Conservation (phyloP, 2,888 invertebrate species). For the Eumacrocentrus americanus region DNA sequence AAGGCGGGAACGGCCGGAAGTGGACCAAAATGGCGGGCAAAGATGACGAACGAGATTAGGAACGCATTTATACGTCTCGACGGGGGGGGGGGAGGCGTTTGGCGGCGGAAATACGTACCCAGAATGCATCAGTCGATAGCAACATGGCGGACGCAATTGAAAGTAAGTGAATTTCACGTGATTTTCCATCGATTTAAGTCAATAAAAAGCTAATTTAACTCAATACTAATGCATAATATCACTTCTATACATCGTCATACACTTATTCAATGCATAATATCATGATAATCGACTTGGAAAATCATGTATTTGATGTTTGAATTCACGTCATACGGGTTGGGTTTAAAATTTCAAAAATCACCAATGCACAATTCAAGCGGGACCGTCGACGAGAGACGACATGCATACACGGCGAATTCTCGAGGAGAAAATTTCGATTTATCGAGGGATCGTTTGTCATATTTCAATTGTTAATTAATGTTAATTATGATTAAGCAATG, state of each 20-base stretch:
- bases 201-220: conserved; percentile 28
- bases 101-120: conserved; percentile 49
- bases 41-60: conserved; percentile 5
- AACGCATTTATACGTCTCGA: too few relatives aligned
- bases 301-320: conserved; percentile 42
- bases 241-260: not conserved
- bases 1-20: conserved; percentile 1
- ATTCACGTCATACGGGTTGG: conserved; percentile 36
- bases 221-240: not conserved
- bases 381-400: conserved; percentile 40
- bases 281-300: not conserved
- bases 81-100: conserved; percentile 36
- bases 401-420: not conserved
- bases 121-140: conserved; percentile 64
- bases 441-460: conserved; percentile 16
- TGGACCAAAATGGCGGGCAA: not conserved
- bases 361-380: conserved; percentile 58
- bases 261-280: not conserved
- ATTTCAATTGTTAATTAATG: not conserved
- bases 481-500: not conserved
- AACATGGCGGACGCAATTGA: conserved; percentile 83
- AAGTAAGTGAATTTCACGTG: conserved; percentile 71
- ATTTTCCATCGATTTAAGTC: conserved; percentile 48
- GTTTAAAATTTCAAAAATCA: conserved; percentile 61
- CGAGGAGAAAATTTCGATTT: conserved; percentile 34